Evolutionary conservation across 2,797 vertebrate species (phyloP), one percentile per base, ranked within the genome.

Genomic region (Diplodus sargus): DNA sequence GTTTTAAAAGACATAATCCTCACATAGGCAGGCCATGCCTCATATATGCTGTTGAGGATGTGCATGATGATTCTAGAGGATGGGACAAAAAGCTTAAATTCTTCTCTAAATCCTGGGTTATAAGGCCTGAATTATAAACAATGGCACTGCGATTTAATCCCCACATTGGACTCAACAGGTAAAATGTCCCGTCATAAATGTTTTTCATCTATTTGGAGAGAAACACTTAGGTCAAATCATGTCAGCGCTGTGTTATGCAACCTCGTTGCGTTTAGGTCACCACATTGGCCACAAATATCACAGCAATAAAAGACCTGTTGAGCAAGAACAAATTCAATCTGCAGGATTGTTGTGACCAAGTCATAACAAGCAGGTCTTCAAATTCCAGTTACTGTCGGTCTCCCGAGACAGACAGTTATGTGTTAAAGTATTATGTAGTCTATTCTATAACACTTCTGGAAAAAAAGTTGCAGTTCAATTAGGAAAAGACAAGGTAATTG

Each of bases 1-100:
- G 67, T 68, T 90, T 88, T 83, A 74, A 82, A 71, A 48, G 22
- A 22, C 43, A 70, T 85, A 90, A 90, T 87, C 81, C 81, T 82
- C 63, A 20, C n/a, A 83, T 39, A 11, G 57, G 4, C 15, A 13
- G 52, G 67, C 52, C 58, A 69, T 34, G 17, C 13, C 70, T 30
- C 22, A 16, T 74, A 52, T 62, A 67, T 63, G 22, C 42, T 74
- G 39, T 22, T 51, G 49, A 77, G 51, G 65, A 76, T 49, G n/a
- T 5, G 53, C 30, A 76, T 49, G 2, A 43, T 71, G 68, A 61
- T 69, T 6, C 0, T 22, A 56, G 8, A 58, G 57, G 1, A 68
- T 47, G 23, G 16, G 14, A 64, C 47, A 54, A 62, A 62, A 65
- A 20, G 54, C 20, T 76, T 25, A 25, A 0, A 39, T 4, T n/a